phyloP scores from a whole-genome alignment of 2,113 vertebrate species.

The Sylvietta virens region DNA sequence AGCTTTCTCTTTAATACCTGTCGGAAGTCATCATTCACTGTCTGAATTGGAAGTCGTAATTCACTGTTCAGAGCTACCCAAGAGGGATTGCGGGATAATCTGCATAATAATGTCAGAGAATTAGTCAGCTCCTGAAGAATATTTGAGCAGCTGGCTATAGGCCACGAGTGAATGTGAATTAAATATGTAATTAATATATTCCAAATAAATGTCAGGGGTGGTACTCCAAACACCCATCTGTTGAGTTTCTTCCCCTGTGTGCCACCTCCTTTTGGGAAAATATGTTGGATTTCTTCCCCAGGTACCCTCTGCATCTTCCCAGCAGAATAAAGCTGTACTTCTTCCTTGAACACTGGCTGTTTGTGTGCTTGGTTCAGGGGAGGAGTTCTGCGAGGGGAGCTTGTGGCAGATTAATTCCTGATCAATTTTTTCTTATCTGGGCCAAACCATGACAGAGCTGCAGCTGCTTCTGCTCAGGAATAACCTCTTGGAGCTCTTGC shows the following conservation, averaged over 20 bases:
- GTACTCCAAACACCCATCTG: not conserved
- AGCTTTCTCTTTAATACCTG: not conserved
- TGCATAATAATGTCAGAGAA: conserved; percentile 1
- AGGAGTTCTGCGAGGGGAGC: not conserved
- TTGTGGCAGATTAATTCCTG: too few relatives aligned
- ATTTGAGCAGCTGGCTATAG: not conserved
- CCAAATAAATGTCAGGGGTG: not conserved
- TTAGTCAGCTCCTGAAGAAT: not conserved
- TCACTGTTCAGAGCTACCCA: not conserved
- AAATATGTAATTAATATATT: conserved; percentile 3
- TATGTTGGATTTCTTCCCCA: not conserved
- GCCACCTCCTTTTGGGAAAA: not conserved
- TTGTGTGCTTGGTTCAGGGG: not conserved
- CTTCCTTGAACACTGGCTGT: not conserved
- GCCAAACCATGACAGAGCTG: too few relatives aligned
- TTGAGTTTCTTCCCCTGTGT: not conserved
- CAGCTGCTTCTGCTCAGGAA: not conserved
- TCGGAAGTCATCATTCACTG: not conserved
- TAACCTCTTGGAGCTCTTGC: not conserved
- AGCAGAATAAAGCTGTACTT: not conserved
- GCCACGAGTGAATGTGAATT: not conserved
- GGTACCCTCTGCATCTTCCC: not conserved
- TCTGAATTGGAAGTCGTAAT: not conserved
- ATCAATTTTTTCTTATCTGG: too few relatives aligned
- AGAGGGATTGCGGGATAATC: not conserved